Evolutionary conservation across 2,888 invertebrate species (phyloP), one percentile per base, ranked within the genome.

Genomic region (Dichetophora obliterata): DNA sequence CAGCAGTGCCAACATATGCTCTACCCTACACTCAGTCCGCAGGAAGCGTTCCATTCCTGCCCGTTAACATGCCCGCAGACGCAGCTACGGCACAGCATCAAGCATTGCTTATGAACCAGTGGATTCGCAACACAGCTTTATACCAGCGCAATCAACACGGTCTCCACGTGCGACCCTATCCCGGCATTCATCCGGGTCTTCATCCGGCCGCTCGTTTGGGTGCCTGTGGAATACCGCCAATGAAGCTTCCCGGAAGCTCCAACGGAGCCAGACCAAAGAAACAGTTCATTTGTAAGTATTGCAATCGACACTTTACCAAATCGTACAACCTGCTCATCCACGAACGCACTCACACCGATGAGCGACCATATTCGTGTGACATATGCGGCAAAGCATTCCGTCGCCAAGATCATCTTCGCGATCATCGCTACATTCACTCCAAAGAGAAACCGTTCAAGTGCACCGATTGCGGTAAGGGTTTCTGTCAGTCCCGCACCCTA

Each of bases 381-480:
- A 96, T 98, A 82, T 98, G 98, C 89, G 96, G 96, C 81, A 98
- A 98, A 89, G 96, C 97, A 24, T 98, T 98, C 91, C 92, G 98
- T 80, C 92, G 98, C 84, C 98, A 98, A 90, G 98, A 98, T 90
- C 96, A 96, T 90, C 92, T 96, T 79, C 92, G 96, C 90, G 96
- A 96, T 88, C 96, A 96, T 91, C 95, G 96, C 88, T 99, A 98
- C 90, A 99, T 98, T 82, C 99, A 99, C 90, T 97, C 97, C 82
- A 98, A 98, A 88, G 98, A 98, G 90, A 99, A 99, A 89, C 99
- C 99, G 0, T 99, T 98, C 91, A 98, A 98, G 87, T 99, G 99
- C 89, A 93, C 92, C 4, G 96, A 98, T 84, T 99, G 99, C 89
- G 98, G 98, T 63, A 99, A 99, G 90, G 99, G 99, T 5, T 99